A percentile compares a stretch with the other conserved stretches of the same genome.
These are phyloP conservation scores for Rafetus swinhoei DNA, from an alignment of 2,113 vertebrate species.

Conservation along the genomic window DNA sequence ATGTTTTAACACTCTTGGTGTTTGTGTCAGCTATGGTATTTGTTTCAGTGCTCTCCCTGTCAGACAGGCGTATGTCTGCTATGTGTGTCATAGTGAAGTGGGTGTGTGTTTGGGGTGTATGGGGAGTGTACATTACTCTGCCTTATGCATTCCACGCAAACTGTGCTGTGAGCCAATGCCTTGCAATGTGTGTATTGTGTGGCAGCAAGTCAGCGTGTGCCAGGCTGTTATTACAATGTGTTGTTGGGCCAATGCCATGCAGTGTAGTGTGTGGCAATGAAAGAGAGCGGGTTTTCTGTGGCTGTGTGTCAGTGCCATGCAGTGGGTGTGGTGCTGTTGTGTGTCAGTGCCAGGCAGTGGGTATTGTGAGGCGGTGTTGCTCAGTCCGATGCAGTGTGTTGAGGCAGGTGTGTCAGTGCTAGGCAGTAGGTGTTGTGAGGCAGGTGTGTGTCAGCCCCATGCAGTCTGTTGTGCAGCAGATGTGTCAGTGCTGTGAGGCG, in stretches of 20 bases:
- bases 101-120: neutral
- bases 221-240: neutral
- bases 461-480: too few relatives aligned
- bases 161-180: constrained; percentile 29
- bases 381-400: too few relatives aligned
- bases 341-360: neutral
- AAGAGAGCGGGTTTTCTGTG: too few relatives aligned
- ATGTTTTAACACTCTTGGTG: neutral
- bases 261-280: neutral
- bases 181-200: neutral
- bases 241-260: neutral
- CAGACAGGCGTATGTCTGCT: neutral
- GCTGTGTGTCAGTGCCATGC: neutral
- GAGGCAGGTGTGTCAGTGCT: too few relatives aligned
- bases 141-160: neutral
- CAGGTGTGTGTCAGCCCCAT: too few relatives aligned
- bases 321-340: too few relatives aligned
- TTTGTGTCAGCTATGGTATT: neutral
- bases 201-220: neutral
- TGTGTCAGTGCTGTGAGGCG: neutral
- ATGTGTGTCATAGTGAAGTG: neutral
- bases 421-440: too few relatives aligned
- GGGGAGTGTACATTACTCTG: neutral
- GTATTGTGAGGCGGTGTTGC: too few relatives aligned
- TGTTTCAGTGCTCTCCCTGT: neutral